Evolutionary conservation across 2,113 vertebrate genomes (phyloP).

Genomic region (Oncorhynchus keta): DNA sequence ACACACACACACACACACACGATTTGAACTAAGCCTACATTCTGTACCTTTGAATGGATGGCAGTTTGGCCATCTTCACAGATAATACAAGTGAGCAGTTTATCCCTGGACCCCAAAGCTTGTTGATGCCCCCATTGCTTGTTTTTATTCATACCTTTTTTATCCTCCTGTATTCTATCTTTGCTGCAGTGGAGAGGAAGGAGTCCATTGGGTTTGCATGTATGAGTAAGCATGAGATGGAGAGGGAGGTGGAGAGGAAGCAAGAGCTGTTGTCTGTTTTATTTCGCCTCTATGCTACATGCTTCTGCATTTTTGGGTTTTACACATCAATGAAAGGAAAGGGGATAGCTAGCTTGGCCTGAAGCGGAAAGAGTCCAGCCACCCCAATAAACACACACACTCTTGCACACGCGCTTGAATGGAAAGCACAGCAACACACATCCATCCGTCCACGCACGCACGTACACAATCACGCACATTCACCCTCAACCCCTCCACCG

Average conservation of each 20-base stretch:
- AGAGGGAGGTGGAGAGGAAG: background rate
- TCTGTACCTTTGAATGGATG: background rate
- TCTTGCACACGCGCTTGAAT: background rate
- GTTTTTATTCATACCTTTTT: no score
- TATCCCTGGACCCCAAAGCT: no score
- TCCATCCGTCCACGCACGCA: no score
- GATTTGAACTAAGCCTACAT: background rate
- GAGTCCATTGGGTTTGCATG: conserved; percentile 1
- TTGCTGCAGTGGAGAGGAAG: background rate
- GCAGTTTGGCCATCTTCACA: background rate
- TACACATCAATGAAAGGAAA: conserved; percentile 2
- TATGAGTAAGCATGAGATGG: background rate
- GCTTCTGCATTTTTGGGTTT: conserved; percentile 14
- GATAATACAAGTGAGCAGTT: conserved; percentile 6
- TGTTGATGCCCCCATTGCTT: no score
- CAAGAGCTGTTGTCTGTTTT: background rate
- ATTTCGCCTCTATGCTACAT: conserved; percentile 16
- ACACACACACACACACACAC: no score
- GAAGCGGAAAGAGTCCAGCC: background rate
- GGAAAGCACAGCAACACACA: conserved; percentile 1
- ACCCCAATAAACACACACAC: background rate
- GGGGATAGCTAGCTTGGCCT: background rate
- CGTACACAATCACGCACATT: no score
- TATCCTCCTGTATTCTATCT: background rate
- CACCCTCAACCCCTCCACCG: no score